These are phyloP conservation scores for Erithacus rubecula DNA, from an alignment of 2,797 vertebrate species.

Conservation along the genomic window DNA sequence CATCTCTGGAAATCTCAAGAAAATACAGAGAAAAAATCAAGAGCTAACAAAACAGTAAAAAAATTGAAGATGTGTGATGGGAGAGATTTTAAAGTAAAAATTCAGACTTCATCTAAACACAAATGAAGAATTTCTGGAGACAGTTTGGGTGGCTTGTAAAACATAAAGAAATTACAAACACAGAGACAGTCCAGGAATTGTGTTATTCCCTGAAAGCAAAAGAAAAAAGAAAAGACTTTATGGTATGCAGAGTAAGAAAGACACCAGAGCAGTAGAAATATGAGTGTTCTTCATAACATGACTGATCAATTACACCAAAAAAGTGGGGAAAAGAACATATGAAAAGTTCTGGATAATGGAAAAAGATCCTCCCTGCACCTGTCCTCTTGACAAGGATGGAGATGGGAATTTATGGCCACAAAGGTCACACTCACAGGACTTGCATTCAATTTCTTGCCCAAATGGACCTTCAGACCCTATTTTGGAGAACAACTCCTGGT, in stretches of 20 bases:
- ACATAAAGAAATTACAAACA: background rate
- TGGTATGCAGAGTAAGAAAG: background rate
- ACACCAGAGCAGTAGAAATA: background rate
- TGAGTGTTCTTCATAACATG: background rate
- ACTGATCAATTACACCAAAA: background rate
- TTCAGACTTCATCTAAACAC: background rate
- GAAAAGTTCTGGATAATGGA: background rate
- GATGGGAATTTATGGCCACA: background rate
- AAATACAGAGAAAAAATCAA: accelerated
- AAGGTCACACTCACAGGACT: background rate
- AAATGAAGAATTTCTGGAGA: background rate
- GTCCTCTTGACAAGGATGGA: background rate
- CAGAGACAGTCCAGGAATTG: background rate
- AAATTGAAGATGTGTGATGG: background rate
- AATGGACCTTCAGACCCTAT: background rate
- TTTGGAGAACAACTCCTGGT: accelerated
- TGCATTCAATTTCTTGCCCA: background rate
- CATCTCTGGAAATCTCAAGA: background rate
- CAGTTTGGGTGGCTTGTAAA: background rate
- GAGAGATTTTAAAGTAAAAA: background rate
- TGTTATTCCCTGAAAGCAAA: background rate
- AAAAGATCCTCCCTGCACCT: accelerated
- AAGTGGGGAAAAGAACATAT: accelerated
- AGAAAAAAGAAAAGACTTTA: accelerated
- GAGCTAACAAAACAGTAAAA: background rate